Evolutionary conservation across 2,113 vertebrate species (phyloP).

Genomic region (Telmatochromis sp.): DNA sequence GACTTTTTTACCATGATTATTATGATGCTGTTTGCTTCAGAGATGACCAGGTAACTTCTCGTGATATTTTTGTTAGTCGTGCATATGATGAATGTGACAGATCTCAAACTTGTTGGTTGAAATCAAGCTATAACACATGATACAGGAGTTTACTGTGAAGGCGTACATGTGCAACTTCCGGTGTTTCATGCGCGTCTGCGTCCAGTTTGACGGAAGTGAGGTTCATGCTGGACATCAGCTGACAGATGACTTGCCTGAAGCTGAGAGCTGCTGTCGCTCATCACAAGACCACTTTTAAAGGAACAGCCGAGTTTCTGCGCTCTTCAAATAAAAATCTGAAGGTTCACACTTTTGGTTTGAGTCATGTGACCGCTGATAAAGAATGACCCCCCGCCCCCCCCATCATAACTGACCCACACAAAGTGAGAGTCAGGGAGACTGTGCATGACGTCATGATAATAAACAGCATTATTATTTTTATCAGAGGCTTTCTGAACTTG

Average conservation of each 20-base stretch:
- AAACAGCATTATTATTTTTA: neutral
- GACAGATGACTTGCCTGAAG: slow-evolving; percentile 3
- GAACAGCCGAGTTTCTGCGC: rapidly evolving
- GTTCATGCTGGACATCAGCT: slow-evolving; percentile 7
- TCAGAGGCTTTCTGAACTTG: neutral
- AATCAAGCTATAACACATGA: rapidly evolving
- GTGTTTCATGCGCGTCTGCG: rapidly evolving
- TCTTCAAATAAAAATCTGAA: neutral
- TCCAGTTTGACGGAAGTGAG: neutral
- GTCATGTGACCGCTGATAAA: neutral
- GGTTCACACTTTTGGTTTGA: rapidly evolving
- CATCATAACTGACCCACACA: neutral
- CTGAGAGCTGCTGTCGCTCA: slow-evolving; percentile 30
- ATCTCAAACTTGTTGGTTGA: neutral
- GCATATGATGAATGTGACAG: neutral
- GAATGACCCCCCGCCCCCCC: rapidly evolving
- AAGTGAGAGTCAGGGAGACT: neutral
- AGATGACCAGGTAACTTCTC: neutral
- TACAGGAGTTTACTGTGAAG: neutral
- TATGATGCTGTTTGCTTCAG: rapidly evolving
- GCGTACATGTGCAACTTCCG: neutral
- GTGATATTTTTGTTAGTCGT: neutral
- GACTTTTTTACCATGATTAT: neutral
- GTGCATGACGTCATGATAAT: too few species aligned
- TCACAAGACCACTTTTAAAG: neutral